phyloP scores from a whole-genome alignment of 2,888 invertebrate genomes.

The Antheraea assamensis region DNA sequence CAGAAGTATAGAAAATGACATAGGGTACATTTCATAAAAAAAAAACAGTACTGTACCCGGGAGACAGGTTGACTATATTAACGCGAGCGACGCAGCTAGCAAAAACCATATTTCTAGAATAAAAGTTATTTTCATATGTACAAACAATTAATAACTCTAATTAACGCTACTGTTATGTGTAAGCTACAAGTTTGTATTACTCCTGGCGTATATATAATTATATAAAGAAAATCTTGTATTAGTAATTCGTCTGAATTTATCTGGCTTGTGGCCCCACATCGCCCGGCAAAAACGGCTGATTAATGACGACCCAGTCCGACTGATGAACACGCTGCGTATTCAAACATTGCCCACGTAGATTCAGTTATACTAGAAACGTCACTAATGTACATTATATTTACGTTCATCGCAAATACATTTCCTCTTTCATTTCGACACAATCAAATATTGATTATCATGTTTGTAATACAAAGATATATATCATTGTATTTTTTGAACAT shows the following conservation, averaged over 20 bases:
- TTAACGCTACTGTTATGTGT: not conserved
- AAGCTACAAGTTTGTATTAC: conserved; percentile 24
- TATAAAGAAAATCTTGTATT: conserved; percentile 38
- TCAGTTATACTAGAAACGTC: conserved; percentile 26
- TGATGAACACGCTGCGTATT: conserved; percentile 49
- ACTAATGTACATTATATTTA: not conserved
- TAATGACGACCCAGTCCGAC: conserved; percentile 49
- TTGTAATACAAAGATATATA: no score
- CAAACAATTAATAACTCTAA: no score
- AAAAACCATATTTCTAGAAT: no score
- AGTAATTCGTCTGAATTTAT: conserved; percentile 42
- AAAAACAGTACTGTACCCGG: no score
- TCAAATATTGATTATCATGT: not conserved
- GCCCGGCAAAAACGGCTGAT: conserved; percentile 57
- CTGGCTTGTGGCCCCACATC: conserved; percentile 21
- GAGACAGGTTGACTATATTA: no score
- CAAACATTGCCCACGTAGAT: conserved; percentile 36
- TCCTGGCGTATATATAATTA: conserved; percentile 24
- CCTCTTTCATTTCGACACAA: not conserved
- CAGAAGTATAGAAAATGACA: no score
- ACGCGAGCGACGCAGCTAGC: no score
- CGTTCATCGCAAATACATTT: conserved; percentile 4
- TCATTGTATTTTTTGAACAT: no score
- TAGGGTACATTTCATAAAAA: no score
- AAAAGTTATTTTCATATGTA: no score